A percentile compares a stretch with the other conserved stretches of the same genome.
Conservation (phyloP, 2,113 vertebrate genomes). For the Cisticola juncidis region DNA sequence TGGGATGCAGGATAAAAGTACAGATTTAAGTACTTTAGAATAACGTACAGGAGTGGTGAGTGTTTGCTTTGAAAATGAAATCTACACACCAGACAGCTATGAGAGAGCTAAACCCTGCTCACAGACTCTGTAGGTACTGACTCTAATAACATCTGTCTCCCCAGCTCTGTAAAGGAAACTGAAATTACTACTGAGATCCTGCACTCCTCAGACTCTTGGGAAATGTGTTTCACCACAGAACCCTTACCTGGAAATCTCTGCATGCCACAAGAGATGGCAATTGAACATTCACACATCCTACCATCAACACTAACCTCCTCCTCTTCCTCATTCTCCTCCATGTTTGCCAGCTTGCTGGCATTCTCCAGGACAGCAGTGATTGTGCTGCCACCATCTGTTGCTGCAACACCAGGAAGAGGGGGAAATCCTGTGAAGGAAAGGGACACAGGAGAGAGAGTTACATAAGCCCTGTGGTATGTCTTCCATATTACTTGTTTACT, state of each 20-base stretch:
- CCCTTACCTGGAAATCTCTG: not conserved
- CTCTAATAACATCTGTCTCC: not conserved
- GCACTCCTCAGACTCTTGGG: not conserved
- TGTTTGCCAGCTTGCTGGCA: constrained; percentile 79
- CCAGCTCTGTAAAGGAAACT: not conserved
- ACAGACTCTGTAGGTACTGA: not conserved
- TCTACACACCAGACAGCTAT: not conserved
- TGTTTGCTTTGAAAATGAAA: not conserved
- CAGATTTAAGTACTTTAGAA: not conserved
- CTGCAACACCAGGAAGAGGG: constrained; percentile 86
- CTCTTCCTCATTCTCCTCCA: constrained; percentile 77
- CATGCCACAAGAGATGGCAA: not conserved
- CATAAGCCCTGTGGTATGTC: not conserved
- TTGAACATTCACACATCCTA: not conserved
- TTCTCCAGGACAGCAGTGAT: constrained; percentile 82
- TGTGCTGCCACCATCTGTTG: constrained; percentile 62
- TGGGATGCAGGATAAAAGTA: not conserved
- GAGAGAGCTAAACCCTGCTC: not conserved
- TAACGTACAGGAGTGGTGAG: not conserved
- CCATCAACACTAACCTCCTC: constrained; percentile 67
- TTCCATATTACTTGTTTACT: not conserved
- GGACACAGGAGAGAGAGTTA: not conserved
- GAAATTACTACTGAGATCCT: not conserved
- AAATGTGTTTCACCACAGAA: not conserved
- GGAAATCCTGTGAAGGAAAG: constrained; percentile 84